These are phyloP conservation scores for Argyrosomus regius DNA, from an alignment of 2,797 vertebrate genomes.

Conservation along the genomic window DNA sequence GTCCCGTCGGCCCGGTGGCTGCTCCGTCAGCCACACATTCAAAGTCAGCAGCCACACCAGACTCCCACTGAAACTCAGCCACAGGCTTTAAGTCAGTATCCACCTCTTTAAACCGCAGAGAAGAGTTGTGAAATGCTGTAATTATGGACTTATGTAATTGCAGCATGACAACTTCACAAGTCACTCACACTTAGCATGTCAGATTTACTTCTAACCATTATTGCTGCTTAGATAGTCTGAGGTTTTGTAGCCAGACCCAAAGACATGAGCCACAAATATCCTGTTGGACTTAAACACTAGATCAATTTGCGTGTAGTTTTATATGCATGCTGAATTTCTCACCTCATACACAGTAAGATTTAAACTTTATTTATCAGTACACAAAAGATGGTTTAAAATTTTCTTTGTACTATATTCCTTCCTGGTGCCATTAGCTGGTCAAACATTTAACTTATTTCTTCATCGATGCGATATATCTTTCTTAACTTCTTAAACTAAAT, in stretches of 20 bases:
- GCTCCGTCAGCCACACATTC: slow-evolving; percentile 27
- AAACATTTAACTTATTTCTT: no score
- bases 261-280: slow-evolving; percentile 39
- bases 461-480: neutral
- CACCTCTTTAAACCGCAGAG: neutral
- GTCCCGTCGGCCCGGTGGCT: slow-evolving; percentile 1
- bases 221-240: slow-evolving; percentile 40
- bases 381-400: neutral
- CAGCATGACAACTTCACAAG: slow-evolving; percentile 15
- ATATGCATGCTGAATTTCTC: neutral
- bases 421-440: no score
- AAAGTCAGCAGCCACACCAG: slow-evolving; percentile 33
- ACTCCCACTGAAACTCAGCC: slow-evolving; percentile 10
- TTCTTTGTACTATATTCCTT: neutral
- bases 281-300: slow-evolving; percentile 1
- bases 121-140: slow-evolving; percentile 26
- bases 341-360: neutral
- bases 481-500: neutral
- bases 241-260: slow-evolving; percentile 25
- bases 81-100: slow-evolving; percentile 9
- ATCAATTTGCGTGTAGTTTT: neutral
- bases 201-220: slow-evolving; percentile 39
- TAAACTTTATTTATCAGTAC: neutral
- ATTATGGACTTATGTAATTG: slow-evolving; percentile 52
- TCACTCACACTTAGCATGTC: neutral